Percentiles rank a stretch among this genome's conserved stretches.
Conservation (phyloP, 2,888 invertebrate genomes). For the Criorhina ranunculi region DNA sequence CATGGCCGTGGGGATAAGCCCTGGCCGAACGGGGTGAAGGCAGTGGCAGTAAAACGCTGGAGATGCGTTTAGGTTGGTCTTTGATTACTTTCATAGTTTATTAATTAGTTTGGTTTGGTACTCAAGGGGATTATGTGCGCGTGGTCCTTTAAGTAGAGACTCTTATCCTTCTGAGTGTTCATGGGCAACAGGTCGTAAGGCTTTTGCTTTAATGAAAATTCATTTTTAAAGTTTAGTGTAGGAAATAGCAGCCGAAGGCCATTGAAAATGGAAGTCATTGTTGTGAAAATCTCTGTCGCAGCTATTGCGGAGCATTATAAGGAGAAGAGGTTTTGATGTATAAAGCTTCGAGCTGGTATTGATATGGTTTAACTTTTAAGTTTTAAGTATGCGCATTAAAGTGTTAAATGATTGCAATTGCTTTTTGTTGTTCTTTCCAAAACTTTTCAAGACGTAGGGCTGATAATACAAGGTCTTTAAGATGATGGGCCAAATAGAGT, state of each 20-base stretch:
- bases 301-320: too few species aligned
- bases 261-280: too few species aligned
- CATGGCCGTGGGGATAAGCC: slow-evolving; percentile 33
- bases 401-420: too few species aligned
- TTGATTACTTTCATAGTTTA: slow-evolving; percentile 71
- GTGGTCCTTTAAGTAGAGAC: slow-evolving; percentile 40
- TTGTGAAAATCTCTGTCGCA: too few species aligned
- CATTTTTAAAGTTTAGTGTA: not conserved
- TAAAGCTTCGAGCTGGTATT: too few species aligned
- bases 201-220: slow-evolving; percentile 31
- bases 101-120: slow-evolving; percentile 58
- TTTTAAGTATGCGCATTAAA: too few species aligned
- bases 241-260: not conserved
- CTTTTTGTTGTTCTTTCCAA: too few species aligned
- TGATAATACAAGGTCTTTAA: too few species aligned
- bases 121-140: slow-evolving; percentile 50
- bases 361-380: too few species aligned
- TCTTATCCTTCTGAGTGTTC: slow-evolving; percentile 35
- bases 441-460: too few species aligned
- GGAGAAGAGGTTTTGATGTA: too few species aligned
- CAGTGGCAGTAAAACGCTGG: not conserved
- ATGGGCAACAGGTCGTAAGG: slow-evolving; percentile 51
- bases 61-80: slow-evolving; percentile 47
- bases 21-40: slow-evolving; percentile 2
- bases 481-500: too few species aligned